Percentiles rank a stretch among this genome's conserved stretches.
Conservation (phyloP, 2,113 vertebrate species). For the Coptodon rendalli region DNA sequence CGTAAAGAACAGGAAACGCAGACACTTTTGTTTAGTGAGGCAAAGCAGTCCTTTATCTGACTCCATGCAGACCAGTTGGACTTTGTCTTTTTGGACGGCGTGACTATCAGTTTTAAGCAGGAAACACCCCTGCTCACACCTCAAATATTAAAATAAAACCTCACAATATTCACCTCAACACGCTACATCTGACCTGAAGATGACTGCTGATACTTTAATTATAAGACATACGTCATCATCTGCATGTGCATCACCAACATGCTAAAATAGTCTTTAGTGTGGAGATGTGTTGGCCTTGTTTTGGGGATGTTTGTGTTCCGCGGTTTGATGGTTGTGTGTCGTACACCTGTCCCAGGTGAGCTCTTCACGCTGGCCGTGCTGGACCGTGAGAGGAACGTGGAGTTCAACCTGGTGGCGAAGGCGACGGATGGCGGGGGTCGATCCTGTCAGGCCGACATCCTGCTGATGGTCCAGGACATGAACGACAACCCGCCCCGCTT, state of each 20-base stretch:
- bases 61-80: neutral
- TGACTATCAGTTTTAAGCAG: neutral
- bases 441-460: conserved; percentile 86
- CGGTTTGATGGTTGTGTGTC: neutral
- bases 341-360: conserved; percentile 71
- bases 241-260: neutral
- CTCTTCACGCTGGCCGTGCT: conserved; percentile 79
- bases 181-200: neutral
- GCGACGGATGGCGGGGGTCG: conserved; percentile 89
- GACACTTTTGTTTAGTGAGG: neutral
- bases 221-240: neutral
- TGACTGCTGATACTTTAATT: neutral
- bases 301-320: neutral
- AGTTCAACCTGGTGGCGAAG: conserved; percentile 81
- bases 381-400: conserved; percentile 80
- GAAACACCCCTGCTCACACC: neutral
- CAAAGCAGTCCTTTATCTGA: neutral
- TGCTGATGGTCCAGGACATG: conserved; percentile 79
- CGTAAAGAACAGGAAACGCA: neutral
- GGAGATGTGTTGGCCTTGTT: neutral
- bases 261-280: neutral
- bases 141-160: neutral
- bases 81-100: neutral
- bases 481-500: conserved; percentile 90
- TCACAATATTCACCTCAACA: neutral